Evolutionary conservation across 2,797 vertebrate genomes (phyloP).

Genomic region (Phoebastria nigripes): DNA sequence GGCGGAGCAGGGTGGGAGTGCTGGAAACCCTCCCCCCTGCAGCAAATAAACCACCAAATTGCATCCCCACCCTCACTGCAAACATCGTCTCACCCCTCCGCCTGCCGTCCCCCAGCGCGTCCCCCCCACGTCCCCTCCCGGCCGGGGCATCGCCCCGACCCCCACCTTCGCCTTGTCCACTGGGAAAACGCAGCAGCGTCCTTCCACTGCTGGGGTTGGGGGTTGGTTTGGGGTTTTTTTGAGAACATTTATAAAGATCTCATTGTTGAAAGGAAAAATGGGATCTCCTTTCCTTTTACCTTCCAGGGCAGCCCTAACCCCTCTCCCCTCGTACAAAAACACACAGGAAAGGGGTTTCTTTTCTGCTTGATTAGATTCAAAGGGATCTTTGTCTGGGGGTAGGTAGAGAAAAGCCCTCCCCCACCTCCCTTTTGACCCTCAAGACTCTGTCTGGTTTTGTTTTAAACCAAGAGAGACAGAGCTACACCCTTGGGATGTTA

Average conservation of each 20-base stretch:
- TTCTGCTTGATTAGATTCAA: conserved; percentile 43
- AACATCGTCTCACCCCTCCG: fast-evolving
- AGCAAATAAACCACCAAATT: background rate
- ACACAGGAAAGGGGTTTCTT: conserved; percentile 39
- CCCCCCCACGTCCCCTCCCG: background rate
- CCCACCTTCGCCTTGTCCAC: background rate
- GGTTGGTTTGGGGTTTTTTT: background rate
- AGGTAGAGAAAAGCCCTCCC: conserved; percentile 31
- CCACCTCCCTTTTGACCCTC: conserved; percentile 36
- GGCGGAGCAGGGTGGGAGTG: background rate
- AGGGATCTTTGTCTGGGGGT: conserved; percentile 51
- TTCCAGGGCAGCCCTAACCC: conserved; percentile 25
- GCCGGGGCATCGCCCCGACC: background rate
- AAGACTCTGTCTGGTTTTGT: conserved; percentile 39
- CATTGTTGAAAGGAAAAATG: conserved; percentile 31
- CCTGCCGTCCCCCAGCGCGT: background rate
- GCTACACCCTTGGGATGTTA: conserved; percentile 8
- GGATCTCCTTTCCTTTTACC: conserved; percentile 42
- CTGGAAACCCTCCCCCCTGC: background rate
- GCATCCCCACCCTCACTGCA: background rate
- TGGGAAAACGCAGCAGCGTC: background rate
- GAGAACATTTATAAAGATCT: conserved; percentile 20
- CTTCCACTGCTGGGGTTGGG: background rate
- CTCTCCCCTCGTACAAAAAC: background rate
- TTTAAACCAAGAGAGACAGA: conserved; percentile 33